phyloP scores from a whole-genome alignment of 2,113 vertebrate species.

The Engraulis encrasicolus region DNA sequence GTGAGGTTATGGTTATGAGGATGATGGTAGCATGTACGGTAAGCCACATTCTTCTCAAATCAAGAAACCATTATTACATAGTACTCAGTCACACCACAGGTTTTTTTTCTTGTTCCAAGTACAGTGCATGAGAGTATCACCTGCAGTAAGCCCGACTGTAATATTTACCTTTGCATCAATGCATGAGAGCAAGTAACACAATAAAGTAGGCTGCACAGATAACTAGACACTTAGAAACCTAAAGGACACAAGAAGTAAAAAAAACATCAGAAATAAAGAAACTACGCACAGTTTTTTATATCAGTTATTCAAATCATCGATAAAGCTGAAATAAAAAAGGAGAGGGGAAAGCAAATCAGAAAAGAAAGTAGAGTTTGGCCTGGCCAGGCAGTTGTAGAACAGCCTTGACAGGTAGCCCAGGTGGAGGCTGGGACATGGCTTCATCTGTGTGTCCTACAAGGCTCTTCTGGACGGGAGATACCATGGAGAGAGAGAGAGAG shows the following conservation, averaged over 20 bases:
- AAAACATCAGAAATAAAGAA: not conserved
- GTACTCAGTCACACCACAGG: slow-evolving; percentile 30
- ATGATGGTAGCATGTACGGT: slow-evolving; percentile 43
- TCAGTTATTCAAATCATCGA: slow-evolving; percentile 16
- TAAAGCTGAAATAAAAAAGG: not conserved
- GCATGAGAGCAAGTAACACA: slow-evolving; percentile 44
- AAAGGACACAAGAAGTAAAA: slow-evolving; percentile 1
- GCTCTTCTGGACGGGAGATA: slow-evolving; percentile 1
- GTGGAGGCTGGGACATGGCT: slow-evolving; percentile 11
- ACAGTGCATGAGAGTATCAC: slow-evolving; percentile 61
- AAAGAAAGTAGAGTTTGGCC: not conserved
- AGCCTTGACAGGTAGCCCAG: not conserved
- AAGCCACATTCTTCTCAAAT: slow-evolving; percentile 27
- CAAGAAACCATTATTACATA: slow-evolving; percentile 37
- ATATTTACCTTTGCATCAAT: slow-evolving; percentile 59
- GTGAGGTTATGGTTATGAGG: slow-evolving; percentile 33
- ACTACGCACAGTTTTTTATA: slow-evolving; percentile 1
- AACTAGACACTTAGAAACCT: slow-evolving; percentile 56
- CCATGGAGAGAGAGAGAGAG: slow-evolving; percentile 30
- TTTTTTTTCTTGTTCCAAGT: slow-evolving; percentile 57
- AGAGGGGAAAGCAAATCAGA: not conserved
- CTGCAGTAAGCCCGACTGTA: slow-evolving; percentile 59
- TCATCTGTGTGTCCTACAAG: slow-evolving; percentile 12
- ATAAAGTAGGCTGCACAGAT: slow-evolving; percentile 68
- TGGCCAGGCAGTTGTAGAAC: not conserved